phyloP scores from a whole-genome alignment of 2,797 vertebrate genomes.

The Tauraco hartlaubi region DNA sequence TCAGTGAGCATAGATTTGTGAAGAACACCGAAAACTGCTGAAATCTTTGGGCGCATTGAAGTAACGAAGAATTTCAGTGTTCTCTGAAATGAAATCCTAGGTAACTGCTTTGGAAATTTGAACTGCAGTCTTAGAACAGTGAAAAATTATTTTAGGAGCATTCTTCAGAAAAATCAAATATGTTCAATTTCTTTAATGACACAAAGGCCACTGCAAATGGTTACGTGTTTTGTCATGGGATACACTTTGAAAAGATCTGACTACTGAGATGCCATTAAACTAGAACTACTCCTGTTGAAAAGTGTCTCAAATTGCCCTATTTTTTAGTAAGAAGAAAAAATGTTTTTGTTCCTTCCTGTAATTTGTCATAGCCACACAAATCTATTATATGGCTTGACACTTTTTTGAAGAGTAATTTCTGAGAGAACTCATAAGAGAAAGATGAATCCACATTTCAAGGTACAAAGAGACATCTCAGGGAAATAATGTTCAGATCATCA shows the following conservation, averaged over 20 bases:
- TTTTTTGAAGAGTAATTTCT: conserved; percentile 58
- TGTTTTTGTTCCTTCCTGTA: conserved; percentile 41
- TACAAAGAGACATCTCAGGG: background rate
- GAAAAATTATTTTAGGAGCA: background rate
- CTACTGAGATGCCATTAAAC: conserved; percentile 26
- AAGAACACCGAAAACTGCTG: background rate
- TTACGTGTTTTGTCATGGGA: background rate
- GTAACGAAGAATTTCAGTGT: background rate
- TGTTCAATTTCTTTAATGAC: conserved; percentile 21
- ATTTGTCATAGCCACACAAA: conserved; percentile 60
- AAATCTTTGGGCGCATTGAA: background rate
- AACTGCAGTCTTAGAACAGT: background rate
- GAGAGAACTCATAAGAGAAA: conserved; percentile 17
- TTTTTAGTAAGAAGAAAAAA: conserved; percentile 37
- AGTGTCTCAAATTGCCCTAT: conserved; percentile 12
- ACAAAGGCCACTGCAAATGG: background rate
- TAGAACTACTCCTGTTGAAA: background rate
- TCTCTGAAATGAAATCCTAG: background rate
- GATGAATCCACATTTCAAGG: background rate
- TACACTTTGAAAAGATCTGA: conserved; percentile 12
- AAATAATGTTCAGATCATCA: background rate
- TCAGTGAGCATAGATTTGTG: background rate
- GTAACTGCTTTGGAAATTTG: background rate
- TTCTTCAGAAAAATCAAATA: background rate
- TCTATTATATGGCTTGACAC: conserved; percentile 36